Percentiles rank a stretch among this genome's conserved stretches.
Evolutionary conservation across 2,113 vertebrate species (phyloP).

Genomic region (Brachionichthys hirsutus): DNA sequence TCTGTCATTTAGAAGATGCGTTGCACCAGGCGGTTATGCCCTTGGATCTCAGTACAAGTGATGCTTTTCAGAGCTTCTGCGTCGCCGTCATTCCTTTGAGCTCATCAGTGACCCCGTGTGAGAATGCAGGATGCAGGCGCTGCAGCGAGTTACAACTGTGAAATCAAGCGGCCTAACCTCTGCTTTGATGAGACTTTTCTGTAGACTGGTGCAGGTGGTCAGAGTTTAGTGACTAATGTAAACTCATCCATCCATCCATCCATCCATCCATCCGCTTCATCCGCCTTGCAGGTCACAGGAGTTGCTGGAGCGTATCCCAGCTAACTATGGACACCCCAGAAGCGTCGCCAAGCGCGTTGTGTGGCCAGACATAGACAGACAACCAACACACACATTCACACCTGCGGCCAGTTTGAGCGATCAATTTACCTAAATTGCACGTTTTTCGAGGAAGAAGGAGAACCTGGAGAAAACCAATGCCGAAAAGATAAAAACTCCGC

Average conservation of each 20-base stretch:
- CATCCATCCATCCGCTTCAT: too few species aligned
- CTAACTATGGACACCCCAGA: too few species aligned
- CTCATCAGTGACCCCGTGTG: slow-evolving; percentile 34
- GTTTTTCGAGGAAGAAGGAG: too few species aligned
- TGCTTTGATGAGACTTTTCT: slow-evolving; percentile 43
- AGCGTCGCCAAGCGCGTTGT: too few species aligned
- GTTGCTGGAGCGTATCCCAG: too few species aligned
- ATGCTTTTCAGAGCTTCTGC: neutral
- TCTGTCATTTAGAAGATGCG: neutral
- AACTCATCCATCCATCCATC: slow-evolving; percentile 24
- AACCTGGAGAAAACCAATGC: too few species aligned
- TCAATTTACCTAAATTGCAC: too few species aligned
- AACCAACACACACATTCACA: too few species aligned
- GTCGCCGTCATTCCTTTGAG: neutral
- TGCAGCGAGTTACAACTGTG: slow-evolving; percentile 34
- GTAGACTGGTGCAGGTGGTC: neutral
- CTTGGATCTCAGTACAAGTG: neutral
- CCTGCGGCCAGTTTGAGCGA: too few species aligned
- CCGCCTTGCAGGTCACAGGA: too few species aligned
- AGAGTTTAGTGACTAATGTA: slow-evolving; percentile 6
- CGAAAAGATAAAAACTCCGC: too few species aligned
- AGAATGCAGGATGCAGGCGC: slow-evolving; percentile 50
- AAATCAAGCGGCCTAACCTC: slow-evolving; percentile 33
- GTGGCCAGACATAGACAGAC: too few species aligned
- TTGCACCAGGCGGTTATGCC: neutral